Evolutionary conservation across 2,888 invertebrate species (phyloP).

Genomic region (Drosophila longiperda): DNA sequence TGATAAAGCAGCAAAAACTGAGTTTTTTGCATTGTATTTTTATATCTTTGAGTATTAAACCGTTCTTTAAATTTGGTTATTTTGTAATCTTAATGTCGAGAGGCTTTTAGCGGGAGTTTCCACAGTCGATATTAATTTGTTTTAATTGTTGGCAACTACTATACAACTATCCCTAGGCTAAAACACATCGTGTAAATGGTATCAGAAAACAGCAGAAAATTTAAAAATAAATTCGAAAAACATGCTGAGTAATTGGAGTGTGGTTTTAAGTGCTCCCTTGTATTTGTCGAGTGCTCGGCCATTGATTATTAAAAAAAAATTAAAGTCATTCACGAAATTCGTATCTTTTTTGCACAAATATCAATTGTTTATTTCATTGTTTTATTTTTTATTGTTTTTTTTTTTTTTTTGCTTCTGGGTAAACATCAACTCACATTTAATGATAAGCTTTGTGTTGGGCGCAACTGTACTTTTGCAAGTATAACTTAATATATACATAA

Average conservation of each 20-base stretch:
- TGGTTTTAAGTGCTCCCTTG: slow-evolving; percentile 3
- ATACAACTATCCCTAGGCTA: background rate
- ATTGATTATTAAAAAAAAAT: slow-evolving; percentile 26
- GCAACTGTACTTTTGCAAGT: slow-evolving; percentile 55
- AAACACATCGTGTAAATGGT: background rate
- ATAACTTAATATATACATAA: slow-evolving; percentile 19
- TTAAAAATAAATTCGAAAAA: background rate
- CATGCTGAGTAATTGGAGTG: background rate
- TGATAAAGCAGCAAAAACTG: background rate
- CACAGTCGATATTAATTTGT: background rate
- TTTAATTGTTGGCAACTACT: background rate
- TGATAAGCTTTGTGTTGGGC: slow-evolving; percentile 54
- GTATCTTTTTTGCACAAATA: slow-evolving; percentile 51
- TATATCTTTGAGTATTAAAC: background rate
- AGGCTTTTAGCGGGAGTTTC: background rate
- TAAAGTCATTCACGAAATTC: slow-evolving; percentile 42
- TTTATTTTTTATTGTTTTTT: background rate
- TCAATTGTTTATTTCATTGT: slow-evolving; percentile 48
- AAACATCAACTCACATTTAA: slow-evolving; percentile 68
- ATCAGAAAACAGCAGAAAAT: background rate
- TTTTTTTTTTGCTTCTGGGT: slow-evolving; percentile 27
- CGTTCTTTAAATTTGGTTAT: background rate
- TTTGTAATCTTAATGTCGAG: background rate
- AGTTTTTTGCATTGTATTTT: background rate
- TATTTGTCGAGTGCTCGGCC: slow-evolving; percentile 3